These are phyloP conservation scores for Numenius phaeopus DNA, from an alignment of 2,797 vertebrate genomes.

Conservation along the genomic window DNA sequence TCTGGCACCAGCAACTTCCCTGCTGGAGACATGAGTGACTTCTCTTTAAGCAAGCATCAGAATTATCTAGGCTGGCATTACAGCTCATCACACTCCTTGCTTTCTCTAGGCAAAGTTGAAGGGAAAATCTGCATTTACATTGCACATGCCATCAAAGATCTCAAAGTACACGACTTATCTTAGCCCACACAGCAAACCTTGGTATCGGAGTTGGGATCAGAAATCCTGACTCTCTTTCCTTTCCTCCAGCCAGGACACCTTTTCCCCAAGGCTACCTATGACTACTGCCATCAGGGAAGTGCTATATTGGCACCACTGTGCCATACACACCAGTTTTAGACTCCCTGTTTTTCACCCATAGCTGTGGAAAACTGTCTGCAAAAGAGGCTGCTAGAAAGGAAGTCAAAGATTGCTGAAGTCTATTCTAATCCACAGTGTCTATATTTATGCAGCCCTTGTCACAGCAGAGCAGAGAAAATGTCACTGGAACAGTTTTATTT, in stretches of 20 bases:
- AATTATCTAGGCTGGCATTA: slow-evolving; percentile 22
- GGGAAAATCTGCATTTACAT: slow-evolving; percentile 31
- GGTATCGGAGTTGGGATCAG: not conserved
- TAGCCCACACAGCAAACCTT: not conserved
- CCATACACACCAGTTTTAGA: not conserved
- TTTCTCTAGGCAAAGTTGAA: slow-evolving; percentile 43
- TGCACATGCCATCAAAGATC: not conserved
- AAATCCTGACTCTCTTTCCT: not conserved
- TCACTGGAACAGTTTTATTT: slow-evolving; percentile 60
- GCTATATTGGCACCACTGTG: not conserved
- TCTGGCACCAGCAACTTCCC: slow-evolving; percentile 31
- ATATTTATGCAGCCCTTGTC: slow-evolving; percentile 61
- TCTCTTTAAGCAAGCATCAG: slow-evolving; percentile 18
- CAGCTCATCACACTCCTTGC: slow-evolving; percentile 17
- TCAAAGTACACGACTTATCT: not conserved
- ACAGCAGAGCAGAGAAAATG: slow-evolving; percentile 46
- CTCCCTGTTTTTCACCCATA: slow-evolving; percentile 5
- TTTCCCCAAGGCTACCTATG: not conserved
- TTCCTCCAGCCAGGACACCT: not conserved
- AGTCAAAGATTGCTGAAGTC: slow-evolving; percentile 21
- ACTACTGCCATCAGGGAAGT: not conserved
- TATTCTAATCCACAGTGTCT: slow-evolving; percentile 29
- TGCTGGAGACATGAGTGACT: slow-evolving; percentile 21
- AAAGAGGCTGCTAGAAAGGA: slow-evolving; percentile 41
- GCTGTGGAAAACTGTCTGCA: slow-evolving; percentile 8